phyloP scores from a whole-genome alignment of 2,888 invertebrate genomes.

The Lymantria dispar region DNA sequence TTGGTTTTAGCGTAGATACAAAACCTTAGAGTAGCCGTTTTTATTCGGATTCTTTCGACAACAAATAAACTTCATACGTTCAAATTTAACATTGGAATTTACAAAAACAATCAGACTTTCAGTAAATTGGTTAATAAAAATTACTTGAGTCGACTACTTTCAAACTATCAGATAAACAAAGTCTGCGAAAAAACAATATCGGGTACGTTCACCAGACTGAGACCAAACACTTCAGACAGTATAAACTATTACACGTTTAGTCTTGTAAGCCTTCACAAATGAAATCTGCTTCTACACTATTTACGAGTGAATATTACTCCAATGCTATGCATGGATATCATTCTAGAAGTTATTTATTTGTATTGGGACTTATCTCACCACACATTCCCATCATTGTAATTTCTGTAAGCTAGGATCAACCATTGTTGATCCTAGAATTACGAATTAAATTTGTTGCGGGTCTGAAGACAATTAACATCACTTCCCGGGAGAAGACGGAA shows the following conservation, averaged over 20 bases:
- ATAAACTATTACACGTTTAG: constrained; percentile 15
- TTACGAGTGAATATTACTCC: too few species aligned
- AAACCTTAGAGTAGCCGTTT: not conserved
- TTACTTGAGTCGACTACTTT: constrained; percentile 1
- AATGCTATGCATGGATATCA: too few species aligned
- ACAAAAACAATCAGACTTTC: not conserved
- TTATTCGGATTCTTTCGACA: not conserved
- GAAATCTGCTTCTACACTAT: not conserved
- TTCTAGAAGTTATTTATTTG: too few species aligned
- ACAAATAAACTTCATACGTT: not conserved
- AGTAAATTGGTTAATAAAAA: constrained; percentile 1
- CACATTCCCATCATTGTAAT: too few species aligned
- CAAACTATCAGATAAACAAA: constrained; percentile 35
- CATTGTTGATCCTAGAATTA: too few species aligned
- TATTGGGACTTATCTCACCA: too few species aligned
- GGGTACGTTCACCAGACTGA: constrained; percentile 39
- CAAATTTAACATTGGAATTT: not conserved
- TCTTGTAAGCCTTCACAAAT: constrained; percentile 3
- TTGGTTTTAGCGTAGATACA: not conserved
- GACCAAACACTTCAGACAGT: constrained; percentile 35
- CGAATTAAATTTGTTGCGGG: too few species aligned
- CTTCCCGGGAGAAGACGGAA: too few species aligned
- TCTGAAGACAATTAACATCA: too few species aligned
- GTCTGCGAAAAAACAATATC: constrained; percentile 28
- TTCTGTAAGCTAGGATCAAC: too few species aligned